A percentile compares a stretch with the other conserved stretches of the same genome.
Conservation (phyloP, 2,113 vertebrate species). For the Egretta garzetta region DNA sequence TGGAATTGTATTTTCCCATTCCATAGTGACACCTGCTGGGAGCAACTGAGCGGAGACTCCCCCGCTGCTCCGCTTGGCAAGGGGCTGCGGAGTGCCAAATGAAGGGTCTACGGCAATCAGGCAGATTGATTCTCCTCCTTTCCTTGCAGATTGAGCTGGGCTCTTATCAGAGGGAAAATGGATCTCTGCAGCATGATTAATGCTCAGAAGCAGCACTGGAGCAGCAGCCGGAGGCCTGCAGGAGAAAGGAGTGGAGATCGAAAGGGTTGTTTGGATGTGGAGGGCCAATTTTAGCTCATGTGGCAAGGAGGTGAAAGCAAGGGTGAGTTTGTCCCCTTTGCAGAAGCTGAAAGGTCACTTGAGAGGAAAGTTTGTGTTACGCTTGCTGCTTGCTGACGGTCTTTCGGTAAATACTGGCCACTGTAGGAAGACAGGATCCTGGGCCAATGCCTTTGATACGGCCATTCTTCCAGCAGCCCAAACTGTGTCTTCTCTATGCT, state of each 20-base stretch:
- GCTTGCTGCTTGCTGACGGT: not conserved
- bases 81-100: not conserved
- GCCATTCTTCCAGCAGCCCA: not conserved
- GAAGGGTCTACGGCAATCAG: not conserved
- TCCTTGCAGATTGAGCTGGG: not conserved
- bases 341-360: not conserved
- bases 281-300: not conserved
- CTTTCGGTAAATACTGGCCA: not conserved
- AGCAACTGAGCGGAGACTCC: not conserved
- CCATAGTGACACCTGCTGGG: conserved; percentile 81
- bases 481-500: not conserved
- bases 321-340: not conserved
- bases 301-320: not conserved
- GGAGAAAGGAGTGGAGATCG: not conserved
- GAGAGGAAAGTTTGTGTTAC: not conserved
- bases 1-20: conserved; percentile 39
- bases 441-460: accelerated
- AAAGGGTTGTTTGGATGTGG: not conserved
- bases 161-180: not conserved
- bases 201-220: not conserved
- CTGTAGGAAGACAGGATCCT: not conserved
- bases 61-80: not conserved
- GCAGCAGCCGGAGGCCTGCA: not conserved
- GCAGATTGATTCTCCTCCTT: conserved; percentile 7
- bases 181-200: not conserved